These are phyloP conservation scores for Triops cancriformis DNA, from an alignment of 1,140 invertebrate species.

Conservation along the genomic window DNA sequence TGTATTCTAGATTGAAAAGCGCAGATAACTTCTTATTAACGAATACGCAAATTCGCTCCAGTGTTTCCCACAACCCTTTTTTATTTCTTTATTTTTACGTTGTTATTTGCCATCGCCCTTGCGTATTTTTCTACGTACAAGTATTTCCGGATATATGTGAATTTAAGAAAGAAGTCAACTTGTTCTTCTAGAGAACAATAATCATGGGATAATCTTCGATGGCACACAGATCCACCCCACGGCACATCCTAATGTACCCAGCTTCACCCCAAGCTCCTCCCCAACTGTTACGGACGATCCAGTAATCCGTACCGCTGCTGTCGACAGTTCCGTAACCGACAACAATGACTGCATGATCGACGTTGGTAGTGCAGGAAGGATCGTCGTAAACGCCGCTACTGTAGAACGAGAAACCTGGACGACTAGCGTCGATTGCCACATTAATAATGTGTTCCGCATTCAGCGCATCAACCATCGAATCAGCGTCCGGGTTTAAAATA, in stretches of 20 bases:
- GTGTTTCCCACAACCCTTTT: too few relatives aligned
- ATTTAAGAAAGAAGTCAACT: too few relatives aligned
- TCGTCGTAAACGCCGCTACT: conserved; percentile 15
- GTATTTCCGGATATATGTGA: too few relatives aligned
- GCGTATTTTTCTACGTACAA: too few relatives aligned
- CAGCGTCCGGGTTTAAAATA: background rate
- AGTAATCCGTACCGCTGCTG: conserved; percentile 40
- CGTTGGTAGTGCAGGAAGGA: conserved; percentile 16
- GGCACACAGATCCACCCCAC: conserved; percentile 39
- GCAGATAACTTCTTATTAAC: too few relatives aligned
- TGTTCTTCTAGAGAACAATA: background rate
- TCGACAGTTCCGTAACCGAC: conserved; percentile 42
- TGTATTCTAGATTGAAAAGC: too few relatives aligned
- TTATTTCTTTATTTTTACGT: too few relatives aligned
- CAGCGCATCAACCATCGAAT: conserved; percentile 41
- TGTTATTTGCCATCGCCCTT: too few relatives aligned
- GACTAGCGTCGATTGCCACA: conserved; percentile 44
- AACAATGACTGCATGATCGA: conserved; percentile 46
- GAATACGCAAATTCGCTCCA: too few relatives aligned
- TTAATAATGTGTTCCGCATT: conserved; percentile 46
- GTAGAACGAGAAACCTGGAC: conserved; percentile 20
- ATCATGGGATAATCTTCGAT: conserved; percentile 24
- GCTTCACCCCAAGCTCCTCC: conserved; percentile 43
- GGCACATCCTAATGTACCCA: conserved; percentile 47
- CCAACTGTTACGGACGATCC: conserved; percentile 51